Conservation (phyloP, 2,797 vertebrate species). For the Urophycis tenuis region DNA sequence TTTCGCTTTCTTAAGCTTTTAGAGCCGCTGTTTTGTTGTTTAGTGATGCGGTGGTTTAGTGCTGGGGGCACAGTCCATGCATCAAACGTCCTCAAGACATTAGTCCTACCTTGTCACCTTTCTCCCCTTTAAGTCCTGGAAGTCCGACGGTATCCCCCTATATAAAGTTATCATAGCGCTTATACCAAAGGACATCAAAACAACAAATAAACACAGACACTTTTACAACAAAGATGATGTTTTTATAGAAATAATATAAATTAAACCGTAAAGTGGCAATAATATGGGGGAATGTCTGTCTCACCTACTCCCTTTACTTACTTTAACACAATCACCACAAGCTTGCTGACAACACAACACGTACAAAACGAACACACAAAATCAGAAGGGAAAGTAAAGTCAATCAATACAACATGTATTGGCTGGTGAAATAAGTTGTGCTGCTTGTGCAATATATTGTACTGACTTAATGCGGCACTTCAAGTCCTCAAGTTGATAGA, state of each 20-base stretch:
- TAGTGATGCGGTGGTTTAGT: conserved; percentile 10
- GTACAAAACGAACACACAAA: neutral
- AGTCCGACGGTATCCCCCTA: conserved; percentile 81
- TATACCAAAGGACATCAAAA: neutral
- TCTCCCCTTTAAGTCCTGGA: conserved; percentile 74
- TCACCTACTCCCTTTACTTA: neutral
- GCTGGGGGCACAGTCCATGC: neutral
- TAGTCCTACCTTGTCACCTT: conserved; percentile 74
- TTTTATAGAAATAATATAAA: neutral
- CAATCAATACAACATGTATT: neutral
- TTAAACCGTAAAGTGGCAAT: neutral
- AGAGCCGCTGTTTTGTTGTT: neutral
- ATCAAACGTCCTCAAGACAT: conserved; percentile 8
- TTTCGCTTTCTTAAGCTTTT: neutral
- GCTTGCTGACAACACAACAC: neutral
- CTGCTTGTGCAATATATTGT: too few relatives aligned
- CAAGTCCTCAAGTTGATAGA: neutral
- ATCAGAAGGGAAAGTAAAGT: neutral
- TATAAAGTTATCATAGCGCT: conserved; percentile 18
- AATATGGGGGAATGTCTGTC: neutral
- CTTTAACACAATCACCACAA: neutral
- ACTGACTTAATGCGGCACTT: neutral
- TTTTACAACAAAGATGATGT: neutral
- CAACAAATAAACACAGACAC: neutral
- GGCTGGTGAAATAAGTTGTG: too few relatives aligned